Evolutionary conservation across 2,797 vertebrate species (phyloP).

Genomic region (Xiphorhynchus erythropygius): DNA sequence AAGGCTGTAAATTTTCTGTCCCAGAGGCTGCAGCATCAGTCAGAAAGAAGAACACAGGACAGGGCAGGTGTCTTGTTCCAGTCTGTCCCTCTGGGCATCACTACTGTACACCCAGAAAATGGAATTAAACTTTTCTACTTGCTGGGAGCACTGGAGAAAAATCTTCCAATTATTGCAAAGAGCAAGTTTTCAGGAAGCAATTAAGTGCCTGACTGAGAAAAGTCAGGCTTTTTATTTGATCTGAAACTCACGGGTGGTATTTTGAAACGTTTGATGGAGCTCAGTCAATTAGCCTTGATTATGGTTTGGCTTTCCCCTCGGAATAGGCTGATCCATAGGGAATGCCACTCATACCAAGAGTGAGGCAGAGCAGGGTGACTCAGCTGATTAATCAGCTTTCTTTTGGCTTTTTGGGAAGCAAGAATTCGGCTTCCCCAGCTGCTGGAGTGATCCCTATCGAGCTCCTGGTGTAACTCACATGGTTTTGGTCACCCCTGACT

Average conservation of each 20-base stretch:
- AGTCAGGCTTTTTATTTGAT: neutral
- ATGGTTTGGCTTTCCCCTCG: neutral
- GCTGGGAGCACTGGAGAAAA: neutral
- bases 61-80: neutral
- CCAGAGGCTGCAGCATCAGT: neutral
- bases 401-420: neutral
- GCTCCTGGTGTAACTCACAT: neutral
- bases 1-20: neutral
- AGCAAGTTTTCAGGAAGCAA: neutral
- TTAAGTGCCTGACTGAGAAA: neutral
- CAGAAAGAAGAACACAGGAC: neutral
- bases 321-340: neutral
- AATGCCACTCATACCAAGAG: constrained; percentile 11
- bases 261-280: constrained; percentile 1
- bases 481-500: constrained; percentile 10
- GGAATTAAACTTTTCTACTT: neutral
- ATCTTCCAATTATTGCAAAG: neutral
- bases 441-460: neutral
- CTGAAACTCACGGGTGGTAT: neutral
- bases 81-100: neutral
- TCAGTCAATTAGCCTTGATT: neutral
- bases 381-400: constrained; percentile 40
- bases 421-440: neutral
- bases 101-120: neutral
- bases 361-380: constrained; percentile 20